These are phyloP conservation scores for Ammodytes marinus DNA, from an alignment of 2,113 vertebrate genomes.

Conservation along the genomic window DNA sequence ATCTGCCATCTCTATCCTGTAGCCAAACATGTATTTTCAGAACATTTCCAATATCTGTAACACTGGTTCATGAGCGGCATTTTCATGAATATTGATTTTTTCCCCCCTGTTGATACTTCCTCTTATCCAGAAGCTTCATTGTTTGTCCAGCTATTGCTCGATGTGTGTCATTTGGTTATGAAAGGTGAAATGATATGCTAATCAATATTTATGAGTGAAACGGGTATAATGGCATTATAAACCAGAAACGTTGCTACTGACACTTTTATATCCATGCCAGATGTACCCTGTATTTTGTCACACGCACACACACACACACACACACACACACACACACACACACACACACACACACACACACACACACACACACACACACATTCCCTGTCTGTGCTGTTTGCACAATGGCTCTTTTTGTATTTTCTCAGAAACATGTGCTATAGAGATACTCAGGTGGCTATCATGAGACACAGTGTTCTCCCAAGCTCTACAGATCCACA, in stretches of 20 bases:
- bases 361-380: background rate
- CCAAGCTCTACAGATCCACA: conserved; percentile 39
- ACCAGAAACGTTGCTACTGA: conserved; percentile 35
- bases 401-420: conserved; percentile 73
- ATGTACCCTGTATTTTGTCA: conserved; percentile 22
- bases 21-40: background rate
- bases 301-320: conserved; percentile 10
- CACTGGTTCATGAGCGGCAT: background rate
- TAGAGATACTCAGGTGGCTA: conserved; percentile 79
- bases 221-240: conserved; percentile 16
- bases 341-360: background rate
- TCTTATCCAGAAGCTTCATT: background rate
- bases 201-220: conserved; percentile 55
- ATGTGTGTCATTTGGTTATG: conserved; percentile 39
- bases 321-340: background rate
- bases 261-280: conserved; percentile 50
- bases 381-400: conserved; percentile 15
- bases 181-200: conserved; percentile 23
- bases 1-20: background rate
- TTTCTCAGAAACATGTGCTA: conserved; percentile 62
- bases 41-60: background rate
- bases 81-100: conserved; percentile 41
- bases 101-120: background rate
- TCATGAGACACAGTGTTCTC: conserved; percentile 77
- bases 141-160: conserved; percentile 9